Evolutionary conservation across 2,797 vertebrate species (phyloP), one percentile per base, ranked within the genome.

Genomic region (Syngnathus acus): DNA sequence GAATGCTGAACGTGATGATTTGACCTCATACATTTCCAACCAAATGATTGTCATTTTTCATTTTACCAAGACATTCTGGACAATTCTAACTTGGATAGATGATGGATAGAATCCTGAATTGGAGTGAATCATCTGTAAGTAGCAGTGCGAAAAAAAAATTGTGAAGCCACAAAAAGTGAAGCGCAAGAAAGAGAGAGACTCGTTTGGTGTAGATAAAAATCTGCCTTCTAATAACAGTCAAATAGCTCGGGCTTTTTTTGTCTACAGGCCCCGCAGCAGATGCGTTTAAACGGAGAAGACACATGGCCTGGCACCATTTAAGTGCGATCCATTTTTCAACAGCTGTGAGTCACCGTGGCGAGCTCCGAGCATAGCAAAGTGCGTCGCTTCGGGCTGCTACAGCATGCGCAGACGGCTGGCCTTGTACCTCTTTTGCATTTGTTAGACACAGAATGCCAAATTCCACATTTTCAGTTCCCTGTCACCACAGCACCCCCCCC

Each of bases 361-460:
- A 73, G 72, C 65, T 72, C 55, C 68, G 72, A 73, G 38, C n/a
- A 39, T 64, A 50, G 69, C 68, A 73, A 68, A 79, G 72, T 75
- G 73, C 21, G 11, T 58, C 17, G 54, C 76, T 81, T 37, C 51
- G 76, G 68, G 73, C 68, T 63, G 72, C 72, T 47, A 51, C 50
- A 70, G 65, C 14, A 40, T 78, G 71, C 65, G 72, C 77, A 80
- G 74, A 70, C 72, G 63, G 68, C 39, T 66, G 73, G 71, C 72
- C 72, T 73, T 21, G 0, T 62, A 78, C 72, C 65, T 79, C 66
- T 75, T 78, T 73, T 69, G 65, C 69, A 72, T 85, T 81, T 78
- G 75, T 66, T 63, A 77, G 70, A 83, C 65, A 66, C 69, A 62
- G 81, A 83, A 86, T 84, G 75, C 72, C 68, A 77, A 86, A 84